phyloP scores from a whole-genome alignment of 2,888 invertebrate species.

The Dynastes tityus region DNA sequence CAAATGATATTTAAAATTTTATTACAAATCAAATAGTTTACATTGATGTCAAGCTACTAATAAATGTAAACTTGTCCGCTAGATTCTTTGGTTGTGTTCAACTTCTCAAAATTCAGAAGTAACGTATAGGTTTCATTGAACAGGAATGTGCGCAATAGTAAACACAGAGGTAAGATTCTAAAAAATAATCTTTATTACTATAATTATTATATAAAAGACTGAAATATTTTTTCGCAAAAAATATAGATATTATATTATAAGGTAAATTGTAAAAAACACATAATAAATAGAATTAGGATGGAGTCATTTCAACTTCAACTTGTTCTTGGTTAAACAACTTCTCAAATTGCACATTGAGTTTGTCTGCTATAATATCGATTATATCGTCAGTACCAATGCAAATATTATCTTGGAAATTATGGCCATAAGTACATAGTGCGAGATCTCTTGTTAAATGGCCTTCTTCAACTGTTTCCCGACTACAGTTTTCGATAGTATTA shows the following conservation, averaged over 20 bases:
- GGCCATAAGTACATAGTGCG: slow-evolving; percentile 85
- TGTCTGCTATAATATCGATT: slow-evolving; percentile 82
- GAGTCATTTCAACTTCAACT: slow-evolving; percentile 38
- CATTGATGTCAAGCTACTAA: too few species aligned
- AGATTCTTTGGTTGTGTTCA: too few species aligned
- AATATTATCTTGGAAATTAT: slow-evolving; percentile 83
- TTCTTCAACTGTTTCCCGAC: slow-evolving; percentile 83
- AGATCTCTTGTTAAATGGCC: slow-evolving; percentile 91
- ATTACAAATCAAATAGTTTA: too few species aligned
- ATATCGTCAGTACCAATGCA: slow-evolving; percentile 87
- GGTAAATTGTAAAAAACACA: not conserved
- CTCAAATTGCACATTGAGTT: slow-evolving; percentile 71
- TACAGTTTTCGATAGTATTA: slow-evolving; percentile 81
- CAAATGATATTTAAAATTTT: too few species aligned
- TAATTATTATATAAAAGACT: slow-evolving; percentile 18
- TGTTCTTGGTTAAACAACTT: slow-evolving; percentile 48
- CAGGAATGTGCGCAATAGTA: too few species aligned
- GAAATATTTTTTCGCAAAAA: slow-evolving; percentile 29
- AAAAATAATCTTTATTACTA: slow-evolving; percentile 23
- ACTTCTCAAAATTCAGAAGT: too few species aligned
- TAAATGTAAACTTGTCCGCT: too few species aligned
- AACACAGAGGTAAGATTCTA: not conserved
- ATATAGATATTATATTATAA: not conserved
- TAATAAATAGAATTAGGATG: slow-evolving; percentile 28
- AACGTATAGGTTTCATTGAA: too few species aligned